phyloP scores from a whole-genome alignment of 2,113 vertebrate species.

The Campylomormyrus numenius region DNA sequence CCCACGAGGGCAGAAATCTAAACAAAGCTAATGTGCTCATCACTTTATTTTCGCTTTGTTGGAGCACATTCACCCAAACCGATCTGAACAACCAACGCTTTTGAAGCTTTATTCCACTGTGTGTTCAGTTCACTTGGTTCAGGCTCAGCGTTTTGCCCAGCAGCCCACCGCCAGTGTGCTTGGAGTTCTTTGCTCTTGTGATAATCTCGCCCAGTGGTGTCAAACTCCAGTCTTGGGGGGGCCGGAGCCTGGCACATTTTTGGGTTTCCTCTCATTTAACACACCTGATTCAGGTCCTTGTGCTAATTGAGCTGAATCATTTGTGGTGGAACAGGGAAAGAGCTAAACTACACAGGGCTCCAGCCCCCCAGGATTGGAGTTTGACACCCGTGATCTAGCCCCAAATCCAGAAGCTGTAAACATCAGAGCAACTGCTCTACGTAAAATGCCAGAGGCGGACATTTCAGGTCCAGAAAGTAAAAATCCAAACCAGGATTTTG shows the following conservation, averaged over 20 bases:
- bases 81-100: neutral
- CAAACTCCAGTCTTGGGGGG: no score
- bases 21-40: constrained; percentile 6
- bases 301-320: no score
- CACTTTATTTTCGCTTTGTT: neutral
- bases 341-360: no score
- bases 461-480: no score
- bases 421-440: neutral
- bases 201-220: neutral
- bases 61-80: neutral
- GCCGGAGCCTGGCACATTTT: no score
- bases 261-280: no score
- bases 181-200: neutral
- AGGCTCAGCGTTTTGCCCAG: neutral
- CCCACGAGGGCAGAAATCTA: neutral
- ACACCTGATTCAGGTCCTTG: no score
- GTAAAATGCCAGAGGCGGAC: no score
- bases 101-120: neutral
- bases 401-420: neutral
- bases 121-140: neutral
- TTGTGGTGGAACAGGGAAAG: no score
- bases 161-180: neutral
- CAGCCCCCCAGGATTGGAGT: no score
- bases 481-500: no score
- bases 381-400: neutral